Evolutionary conservation across 2,113 vertebrate genomes (phyloP).

Genomic region (Bubo bubo): DNA sequence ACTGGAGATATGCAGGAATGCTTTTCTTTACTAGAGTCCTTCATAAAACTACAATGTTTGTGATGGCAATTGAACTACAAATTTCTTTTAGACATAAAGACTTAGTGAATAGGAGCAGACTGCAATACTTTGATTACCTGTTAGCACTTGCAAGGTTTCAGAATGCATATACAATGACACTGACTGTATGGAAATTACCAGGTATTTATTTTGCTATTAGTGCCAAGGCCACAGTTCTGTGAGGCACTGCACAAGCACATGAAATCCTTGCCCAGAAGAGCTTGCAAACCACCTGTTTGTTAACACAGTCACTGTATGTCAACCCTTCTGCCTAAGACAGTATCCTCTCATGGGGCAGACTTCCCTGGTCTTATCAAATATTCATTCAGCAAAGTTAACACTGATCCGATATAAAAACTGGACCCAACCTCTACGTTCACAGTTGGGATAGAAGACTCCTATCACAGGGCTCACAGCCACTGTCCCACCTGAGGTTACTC

Average conservation of each 20-base stretch:
- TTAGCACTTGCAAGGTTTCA: background rate
- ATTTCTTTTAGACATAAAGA: background rate
- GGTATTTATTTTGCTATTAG: background rate
- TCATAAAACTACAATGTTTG: background rate
- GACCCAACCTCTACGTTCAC: background rate
- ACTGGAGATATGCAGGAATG: background rate
- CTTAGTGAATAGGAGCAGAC: background rate
- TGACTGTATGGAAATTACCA: background rate
- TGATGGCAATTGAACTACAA: background rate
- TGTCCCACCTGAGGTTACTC: background rate
- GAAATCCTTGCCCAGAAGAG: background rate
- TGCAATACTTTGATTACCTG: background rate
- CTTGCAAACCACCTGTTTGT: background rate
- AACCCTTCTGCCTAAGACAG: background rate
- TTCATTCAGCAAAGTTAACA: background rate
- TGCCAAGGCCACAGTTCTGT: background rate
- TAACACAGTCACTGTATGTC: background rate
- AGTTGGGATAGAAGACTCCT: background rate
- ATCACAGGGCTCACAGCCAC: background rate
- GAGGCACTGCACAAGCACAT: background rate
- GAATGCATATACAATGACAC: background rate
- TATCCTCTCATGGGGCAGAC: background rate
- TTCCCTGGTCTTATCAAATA: background rate
- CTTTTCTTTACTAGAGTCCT: background rate
- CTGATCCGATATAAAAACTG: background rate